Evolutionary conservation across 2,797 vertebrate species (phyloP).

Genomic region (Tinamus major): DNA sequence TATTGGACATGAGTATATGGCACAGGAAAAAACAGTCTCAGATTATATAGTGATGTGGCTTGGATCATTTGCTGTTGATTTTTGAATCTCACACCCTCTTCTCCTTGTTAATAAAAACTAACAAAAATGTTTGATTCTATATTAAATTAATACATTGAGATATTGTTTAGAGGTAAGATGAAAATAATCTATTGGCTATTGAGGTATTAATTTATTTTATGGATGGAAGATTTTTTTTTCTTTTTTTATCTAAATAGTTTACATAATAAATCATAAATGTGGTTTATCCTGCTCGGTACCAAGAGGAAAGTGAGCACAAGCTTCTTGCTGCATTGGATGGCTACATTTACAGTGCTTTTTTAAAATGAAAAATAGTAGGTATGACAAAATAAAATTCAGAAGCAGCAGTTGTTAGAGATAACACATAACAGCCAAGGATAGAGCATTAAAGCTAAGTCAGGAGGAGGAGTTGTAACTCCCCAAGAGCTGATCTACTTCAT

Average conservation of each 20-base stretch:
- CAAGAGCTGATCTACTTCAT: background rate
- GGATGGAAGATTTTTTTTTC: background rate
- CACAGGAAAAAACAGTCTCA: background rate
- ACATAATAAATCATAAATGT: background rate
- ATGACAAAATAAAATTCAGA: background rate
- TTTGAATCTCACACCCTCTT: background rate
- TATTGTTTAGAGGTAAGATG: background rate
- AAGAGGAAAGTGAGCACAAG: background rate
- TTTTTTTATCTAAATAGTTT: background rate
- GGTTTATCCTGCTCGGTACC: background rate
- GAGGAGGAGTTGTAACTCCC: background rate
- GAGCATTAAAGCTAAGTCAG: background rate
- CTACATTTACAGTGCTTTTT: background rate
- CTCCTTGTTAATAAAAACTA: no score
- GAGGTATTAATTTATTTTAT: slow-evolving; percentile 27
- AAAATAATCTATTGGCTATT: background rate
- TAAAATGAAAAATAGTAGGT: background rate
- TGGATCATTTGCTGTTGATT: background rate
- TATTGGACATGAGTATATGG: rapidly evolving
- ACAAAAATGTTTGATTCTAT: background rate
- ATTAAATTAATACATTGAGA: rapidly evolving
- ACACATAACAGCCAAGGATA: background rate
- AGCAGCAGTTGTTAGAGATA: background rate
- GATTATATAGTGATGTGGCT: background rate
- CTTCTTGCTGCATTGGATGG: background rate